phyloP scores from a whole-genome alignment of 2,888 invertebrate species.

The Dasysyrphus tricinctus region DNA sequence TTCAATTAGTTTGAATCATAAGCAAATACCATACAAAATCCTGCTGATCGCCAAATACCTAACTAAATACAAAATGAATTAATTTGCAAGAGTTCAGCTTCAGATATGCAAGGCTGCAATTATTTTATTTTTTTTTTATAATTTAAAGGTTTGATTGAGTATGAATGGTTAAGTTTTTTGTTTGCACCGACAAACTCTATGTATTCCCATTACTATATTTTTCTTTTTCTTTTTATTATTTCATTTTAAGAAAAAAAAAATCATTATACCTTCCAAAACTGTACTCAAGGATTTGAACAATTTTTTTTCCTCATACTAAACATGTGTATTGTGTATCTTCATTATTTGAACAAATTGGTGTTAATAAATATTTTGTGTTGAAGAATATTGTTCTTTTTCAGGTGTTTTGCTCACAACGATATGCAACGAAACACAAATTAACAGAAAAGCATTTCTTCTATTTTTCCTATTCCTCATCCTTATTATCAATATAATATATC shows the following conservation, averaged over 20 bases:
- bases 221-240: background rate
- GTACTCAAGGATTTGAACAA: background rate
- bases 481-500: too few relatives aligned
- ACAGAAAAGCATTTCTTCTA: too few relatives aligned
- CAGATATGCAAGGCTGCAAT: slow-evolving; percentile 16
- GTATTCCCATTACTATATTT: background rate
- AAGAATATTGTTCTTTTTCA: background rate
- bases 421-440: background rate
- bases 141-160: background rate
- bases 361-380: background rate
- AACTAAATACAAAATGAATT: background rate
- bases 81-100: background rate
- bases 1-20: background rate
- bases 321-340: background rate
- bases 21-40: background rate
- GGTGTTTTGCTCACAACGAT: background rate
- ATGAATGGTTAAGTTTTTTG: background rate
- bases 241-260: background rate
- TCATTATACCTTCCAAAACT: background rate
- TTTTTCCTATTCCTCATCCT: too few relatives aligned
- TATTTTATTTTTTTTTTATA: background rate
- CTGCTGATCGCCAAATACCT: background rate
- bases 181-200: slow-evolving; percentile 4
- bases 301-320: background rate
- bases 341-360: background rate